Evolutionary conservation across 1,140 invertebrate genomes (phyloP), one percentile per base, ranked within the genome.

Genomic region (Wasmannia auropunctata): DNA sequence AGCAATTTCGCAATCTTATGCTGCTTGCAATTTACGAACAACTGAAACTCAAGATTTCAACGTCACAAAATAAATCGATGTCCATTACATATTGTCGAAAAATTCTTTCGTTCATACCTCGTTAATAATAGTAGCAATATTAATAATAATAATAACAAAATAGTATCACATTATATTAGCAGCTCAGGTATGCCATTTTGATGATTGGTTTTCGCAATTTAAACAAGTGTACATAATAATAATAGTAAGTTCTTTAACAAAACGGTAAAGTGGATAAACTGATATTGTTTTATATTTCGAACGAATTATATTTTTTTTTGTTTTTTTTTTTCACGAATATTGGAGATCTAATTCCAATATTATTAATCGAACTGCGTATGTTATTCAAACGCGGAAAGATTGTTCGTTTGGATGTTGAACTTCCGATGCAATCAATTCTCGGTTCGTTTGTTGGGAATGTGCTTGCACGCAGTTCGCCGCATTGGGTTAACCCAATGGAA

Each of bases 261-360:
- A 85, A 85, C 22, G 31, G 72, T 85, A 63, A 77, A 62, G 37
- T 75, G 16, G 46, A 75, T 40, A 54, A 76, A 85, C 72, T 75
- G 72, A 85, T 46, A 72, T 8, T 72, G 54, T 84, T 84, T 63
- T 54, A 7, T 3, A 49, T 51, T 56, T 65, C 40, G 8, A 84
- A 58, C 25, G 25, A 56, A 51, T 75, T 77, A 43, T 51, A 43
- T 25, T 40, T 51, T 60, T 46, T 37, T 63, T 46, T 31, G 4
- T 76, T 34, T 37, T 63, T 76, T 63, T 76, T 28, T 83, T 60
- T 79, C 34, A 22, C 6, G 40, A 74, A 63, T 72, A 88, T 86
- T 81, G 89, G 77, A 88, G 88, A 83, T 90, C 72, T 89, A 76
- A 46, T 90, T 86, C 83, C 89, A 86, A 90, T 83, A 62, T 49